Conservation (phyloP, 2,797 vertebrate species). For the Phaenicophaeus curvirostris region DNA sequence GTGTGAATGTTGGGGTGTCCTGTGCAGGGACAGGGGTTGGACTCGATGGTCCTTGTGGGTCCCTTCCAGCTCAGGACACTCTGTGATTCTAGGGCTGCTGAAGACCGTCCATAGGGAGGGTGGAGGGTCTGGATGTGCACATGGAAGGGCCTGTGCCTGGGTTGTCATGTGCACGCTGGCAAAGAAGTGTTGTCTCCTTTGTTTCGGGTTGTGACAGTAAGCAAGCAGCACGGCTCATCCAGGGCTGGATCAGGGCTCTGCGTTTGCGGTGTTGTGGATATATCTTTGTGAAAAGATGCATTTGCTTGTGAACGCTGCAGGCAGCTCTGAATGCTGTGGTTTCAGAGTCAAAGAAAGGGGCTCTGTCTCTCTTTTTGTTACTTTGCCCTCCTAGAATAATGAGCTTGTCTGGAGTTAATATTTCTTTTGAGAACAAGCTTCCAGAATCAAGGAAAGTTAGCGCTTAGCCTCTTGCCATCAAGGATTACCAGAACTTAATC, state of each 20-base stretch:
- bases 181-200: not conserved
- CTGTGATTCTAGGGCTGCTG: not conserved
- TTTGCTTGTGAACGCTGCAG: not conserved
- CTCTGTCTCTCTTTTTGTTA: not conserved
- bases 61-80: too few species aligned
- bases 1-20: too few species aligned
- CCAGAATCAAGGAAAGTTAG: not conserved
- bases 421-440: slow-evolving; percentile 38
- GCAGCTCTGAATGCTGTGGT: fast-evolving
- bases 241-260: not conserved
- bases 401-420: slow-evolving; percentile 38
- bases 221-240: not conserved
- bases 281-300: not conserved
- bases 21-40: too few species aligned
- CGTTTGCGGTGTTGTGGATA: not conserved
- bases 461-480: not conserved
- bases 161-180: not conserved
- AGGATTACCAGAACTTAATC: slow-evolving; percentile 38
- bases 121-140: not conserved
- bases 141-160: not conserved
- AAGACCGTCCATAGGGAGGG: not conserved
- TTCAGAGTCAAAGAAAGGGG: not conserved
- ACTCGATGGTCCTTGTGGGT: too few species aligned
- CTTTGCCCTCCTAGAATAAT: slow-evolving; percentile 5
- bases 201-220: not conserved